Evolutionary conservation across 2,888 invertebrate genomes (phyloP).

Genomic region (Sussaba pulchella): DNA sequence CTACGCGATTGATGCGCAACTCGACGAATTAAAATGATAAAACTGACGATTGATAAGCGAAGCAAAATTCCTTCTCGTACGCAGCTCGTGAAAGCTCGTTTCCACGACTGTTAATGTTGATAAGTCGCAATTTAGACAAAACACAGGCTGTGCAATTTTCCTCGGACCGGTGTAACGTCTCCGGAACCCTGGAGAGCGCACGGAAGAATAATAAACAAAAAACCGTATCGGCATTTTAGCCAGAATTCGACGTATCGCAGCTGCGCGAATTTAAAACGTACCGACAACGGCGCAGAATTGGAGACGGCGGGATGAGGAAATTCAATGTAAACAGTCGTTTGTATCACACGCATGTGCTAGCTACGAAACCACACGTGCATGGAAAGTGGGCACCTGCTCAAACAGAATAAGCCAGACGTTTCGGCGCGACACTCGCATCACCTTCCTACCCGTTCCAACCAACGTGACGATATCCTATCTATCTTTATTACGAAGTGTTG

Average conservation of each 20-base stretch:
- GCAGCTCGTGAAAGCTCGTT: slow-evolving; percentile 2
- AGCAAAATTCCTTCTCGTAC: background rate
- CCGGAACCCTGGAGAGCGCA: background rate
- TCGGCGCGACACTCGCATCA: background rate
- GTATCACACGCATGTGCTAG: background rate
- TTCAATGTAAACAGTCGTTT: slow-evolving; percentile 2
- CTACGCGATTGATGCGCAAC: background rate
- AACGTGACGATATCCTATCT: too few species aligned
- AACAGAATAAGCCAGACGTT: slow-evolving; percentile 7
- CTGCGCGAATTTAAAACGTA: slow-evolving; percentile 18
- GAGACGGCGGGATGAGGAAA: background rate
- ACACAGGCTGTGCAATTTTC: slow-evolving; percentile 3
- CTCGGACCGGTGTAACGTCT: background rate
- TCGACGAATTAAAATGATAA: slow-evolving; percentile 2
- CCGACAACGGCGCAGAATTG: slow-evolving; percentile 5
- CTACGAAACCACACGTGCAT: background rate
- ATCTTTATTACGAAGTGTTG: too few species aligned
- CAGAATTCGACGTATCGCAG: slow-evolving; percentile 10
- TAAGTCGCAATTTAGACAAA: background rate
- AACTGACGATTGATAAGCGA: slow-evolving; percentile 7
- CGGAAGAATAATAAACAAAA: slow-evolving; percentile 8
- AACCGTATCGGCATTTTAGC: background rate
- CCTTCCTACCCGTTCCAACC: background rate
- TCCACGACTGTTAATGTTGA: background rate
- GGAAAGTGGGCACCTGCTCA: background rate